A percentile compares a stretch with the other conserved stretches of the same genome.
Evolutionary conservation across 2,797 vertebrate species (phyloP).

Genomic region (Ciconia nigra): DNA sequence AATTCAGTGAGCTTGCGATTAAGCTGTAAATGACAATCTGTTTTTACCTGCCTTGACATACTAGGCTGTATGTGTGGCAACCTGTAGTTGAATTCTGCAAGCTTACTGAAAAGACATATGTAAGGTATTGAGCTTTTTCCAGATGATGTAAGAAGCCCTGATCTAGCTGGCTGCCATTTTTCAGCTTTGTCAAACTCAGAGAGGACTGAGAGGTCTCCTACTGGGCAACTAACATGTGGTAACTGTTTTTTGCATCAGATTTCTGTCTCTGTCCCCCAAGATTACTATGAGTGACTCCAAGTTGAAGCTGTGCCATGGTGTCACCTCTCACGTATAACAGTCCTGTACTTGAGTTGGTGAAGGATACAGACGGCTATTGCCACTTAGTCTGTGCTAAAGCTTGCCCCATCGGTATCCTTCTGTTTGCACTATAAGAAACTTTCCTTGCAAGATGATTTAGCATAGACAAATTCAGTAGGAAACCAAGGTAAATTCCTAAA

Average conservation of each 20-base stretch:
- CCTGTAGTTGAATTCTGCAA: background rate
- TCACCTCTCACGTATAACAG: background rate
- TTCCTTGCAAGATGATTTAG: background rate
- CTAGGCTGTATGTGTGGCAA: background rate
- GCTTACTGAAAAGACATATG: background rate
- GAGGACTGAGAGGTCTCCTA: background rate
- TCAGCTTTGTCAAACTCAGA: background rate
- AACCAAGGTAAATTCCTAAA: background rate
- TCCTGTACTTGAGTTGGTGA: background rate
- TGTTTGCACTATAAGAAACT: background rate
- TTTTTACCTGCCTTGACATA: background rate
- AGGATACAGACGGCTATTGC: background rate
- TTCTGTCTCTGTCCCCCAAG: background rate
- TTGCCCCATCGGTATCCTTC: background rate
- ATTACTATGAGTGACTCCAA: background rate
- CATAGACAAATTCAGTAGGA: background rate
- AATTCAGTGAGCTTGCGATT: background rate
- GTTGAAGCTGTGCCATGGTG: background rate
- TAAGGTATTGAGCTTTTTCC: slow-evolving; percentile 18
- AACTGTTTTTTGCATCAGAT: background rate
- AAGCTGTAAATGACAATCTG: background rate
- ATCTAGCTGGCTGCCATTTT: background rate
- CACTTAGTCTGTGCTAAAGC: background rate
- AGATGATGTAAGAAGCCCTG: slow-evolving; percentile 27
- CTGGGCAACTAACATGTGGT: background rate